phyloP scores from a whole-genome alignment of 2,797 vertebrate species.

The Alectoris magna region DNA sequence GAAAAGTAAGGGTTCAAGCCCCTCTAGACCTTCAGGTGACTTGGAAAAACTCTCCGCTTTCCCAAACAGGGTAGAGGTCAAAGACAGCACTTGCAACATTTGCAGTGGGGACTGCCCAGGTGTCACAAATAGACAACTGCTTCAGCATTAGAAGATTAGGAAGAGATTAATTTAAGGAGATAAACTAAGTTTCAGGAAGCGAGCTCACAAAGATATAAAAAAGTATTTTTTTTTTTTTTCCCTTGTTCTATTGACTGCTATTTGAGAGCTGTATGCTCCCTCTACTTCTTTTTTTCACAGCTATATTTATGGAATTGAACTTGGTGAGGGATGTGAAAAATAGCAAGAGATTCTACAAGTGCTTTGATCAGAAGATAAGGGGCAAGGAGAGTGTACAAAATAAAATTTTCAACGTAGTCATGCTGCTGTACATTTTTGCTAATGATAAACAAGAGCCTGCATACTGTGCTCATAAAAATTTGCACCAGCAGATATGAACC shows the following conservation, averaged over 20 bases:
- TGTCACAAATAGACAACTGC: neutral
- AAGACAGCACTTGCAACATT: neutral
- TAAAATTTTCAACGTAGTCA: too few species aligned
- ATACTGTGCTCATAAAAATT: too few species aligned
- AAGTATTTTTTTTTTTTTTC: accelerated
- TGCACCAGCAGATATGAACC: too few species aligned
- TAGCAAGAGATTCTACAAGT: too few species aligned
- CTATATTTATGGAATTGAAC: neutral
- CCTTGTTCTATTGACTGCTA: neutral
- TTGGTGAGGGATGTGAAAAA: too few species aligned
- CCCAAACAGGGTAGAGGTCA: neutral
- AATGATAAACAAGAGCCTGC: too few species aligned
- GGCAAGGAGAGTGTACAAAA: too few species aligned
- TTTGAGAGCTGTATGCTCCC: neutral
- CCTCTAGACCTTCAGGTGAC: neutral
- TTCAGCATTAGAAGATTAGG: neutral
- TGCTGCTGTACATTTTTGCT: too few species aligned
- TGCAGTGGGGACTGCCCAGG: neutral
- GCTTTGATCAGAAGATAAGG: too few species aligned
- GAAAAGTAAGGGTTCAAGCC: neutral
- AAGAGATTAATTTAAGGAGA: neutral
- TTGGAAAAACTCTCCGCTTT: neutral
- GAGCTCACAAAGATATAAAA: neutral
- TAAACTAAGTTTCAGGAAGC: neutral
- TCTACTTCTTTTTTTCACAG: neutral